These are phyloP conservation scores for Spatulosminthurus flaviceps DNA, from an alignment of 2,888 invertebrate genomes.

Conservation along the genomic window DNA sequence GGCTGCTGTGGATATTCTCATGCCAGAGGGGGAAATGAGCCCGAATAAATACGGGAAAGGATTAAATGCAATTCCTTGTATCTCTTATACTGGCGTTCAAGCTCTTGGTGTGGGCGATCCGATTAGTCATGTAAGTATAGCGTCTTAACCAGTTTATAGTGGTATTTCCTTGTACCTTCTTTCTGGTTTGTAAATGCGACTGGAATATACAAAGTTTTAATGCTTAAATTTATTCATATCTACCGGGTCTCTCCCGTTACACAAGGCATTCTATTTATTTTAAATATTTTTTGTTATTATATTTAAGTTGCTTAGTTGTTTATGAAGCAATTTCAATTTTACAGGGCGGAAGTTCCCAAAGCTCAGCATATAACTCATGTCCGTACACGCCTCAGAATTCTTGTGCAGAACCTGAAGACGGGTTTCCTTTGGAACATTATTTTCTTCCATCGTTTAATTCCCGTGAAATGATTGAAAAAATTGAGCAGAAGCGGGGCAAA, in stretches of 20 bases:
- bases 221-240: too few species aligned
- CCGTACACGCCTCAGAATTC: slow-evolving; percentile 67
- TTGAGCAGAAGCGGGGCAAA: slow-evolving; percentile 66
- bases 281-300: too few species aligned
- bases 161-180: too few species aligned
- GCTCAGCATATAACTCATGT: slow-evolving; percentile 64
- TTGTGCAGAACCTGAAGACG: slow-evolving; percentile 65
- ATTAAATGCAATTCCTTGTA: slow-evolving; percentile 55
- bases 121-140: slow-evolving; percentile 60
- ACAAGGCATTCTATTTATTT: too few species aligned
- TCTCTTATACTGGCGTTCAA: slow-evolving; percentile 60
- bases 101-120: slow-evolving; percentile 61
- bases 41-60: slow-evolving; percentile 56
- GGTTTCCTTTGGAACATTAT: slow-evolving; percentile 60
- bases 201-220: too few species aligned
- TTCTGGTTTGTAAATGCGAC: too few species aligned
- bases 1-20: slow-evolving; percentile 61
- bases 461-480: slow-evolving; percentile 67
- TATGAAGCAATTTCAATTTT: not conserved
- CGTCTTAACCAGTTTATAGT: too few species aligned
- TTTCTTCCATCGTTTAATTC: slow-evolving; percentile 67
- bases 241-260: too few species aligned
- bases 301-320: too few species aligned
- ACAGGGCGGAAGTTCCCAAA: slow-evolving; percentile 64
- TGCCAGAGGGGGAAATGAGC: slow-evolving; percentile 62